These are phyloP conservation scores for Periophthalmus magnuspinnatus DNA, from an alignment of 2,797 vertebrate species.

Conservation along the genomic window DNA sequence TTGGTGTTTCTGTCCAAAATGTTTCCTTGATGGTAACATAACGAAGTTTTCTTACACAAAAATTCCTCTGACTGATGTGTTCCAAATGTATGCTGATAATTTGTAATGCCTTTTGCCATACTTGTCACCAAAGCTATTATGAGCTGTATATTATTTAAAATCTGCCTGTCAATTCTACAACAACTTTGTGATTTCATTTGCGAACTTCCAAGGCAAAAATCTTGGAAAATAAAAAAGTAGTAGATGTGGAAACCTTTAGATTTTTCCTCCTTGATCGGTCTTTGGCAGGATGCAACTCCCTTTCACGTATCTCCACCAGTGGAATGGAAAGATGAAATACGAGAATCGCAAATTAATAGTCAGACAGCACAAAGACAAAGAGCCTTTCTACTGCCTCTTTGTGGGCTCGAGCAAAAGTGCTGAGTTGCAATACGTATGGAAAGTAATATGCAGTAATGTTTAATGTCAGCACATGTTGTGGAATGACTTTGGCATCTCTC, in stretches of 20 bases:
- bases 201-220: slow-evolving; percentile 42
- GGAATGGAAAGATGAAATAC: slow-evolving; percentile 82
- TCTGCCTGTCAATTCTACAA: slow-evolving; percentile 32
- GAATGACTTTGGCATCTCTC: slow-evolving; percentile 82
- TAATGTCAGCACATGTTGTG: slow-evolving; percentile 85
- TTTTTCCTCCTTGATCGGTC: slow-evolving; percentile 47
- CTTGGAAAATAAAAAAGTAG: slow-evolving; percentile 58
- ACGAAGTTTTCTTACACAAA: neutral
- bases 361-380: slow-evolving; percentile 81
- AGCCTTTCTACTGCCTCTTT: slow-evolving; percentile 76
- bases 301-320: slow-evolving; percentile 69
- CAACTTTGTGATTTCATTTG: slow-evolving; percentile 43
- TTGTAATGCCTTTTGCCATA: slow-evolving; percentile 13
- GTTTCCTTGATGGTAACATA: slow-evolving; percentile 1
- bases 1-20: slow-evolving; percentile 8
- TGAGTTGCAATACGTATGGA: slow-evolving; percentile 83
- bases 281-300: slow-evolving; percentile 43
- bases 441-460: slow-evolving; percentile 82
- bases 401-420: slow-evolving; percentile 72
- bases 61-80: neutral
- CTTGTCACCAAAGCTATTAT: slow-evolving; percentile 21
- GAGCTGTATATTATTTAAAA: slow-evolving; percentile 30
- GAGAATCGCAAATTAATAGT: slow-evolving; percentile 78
- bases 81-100: slow-evolving; percentile 12
- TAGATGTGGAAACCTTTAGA: slow-evolving; percentile 58